These are phyloP conservation scores for Brachionus calyciflorus DNA, from an alignment of 1,140 invertebrate species.

Conservation along the genomic window DNA sequence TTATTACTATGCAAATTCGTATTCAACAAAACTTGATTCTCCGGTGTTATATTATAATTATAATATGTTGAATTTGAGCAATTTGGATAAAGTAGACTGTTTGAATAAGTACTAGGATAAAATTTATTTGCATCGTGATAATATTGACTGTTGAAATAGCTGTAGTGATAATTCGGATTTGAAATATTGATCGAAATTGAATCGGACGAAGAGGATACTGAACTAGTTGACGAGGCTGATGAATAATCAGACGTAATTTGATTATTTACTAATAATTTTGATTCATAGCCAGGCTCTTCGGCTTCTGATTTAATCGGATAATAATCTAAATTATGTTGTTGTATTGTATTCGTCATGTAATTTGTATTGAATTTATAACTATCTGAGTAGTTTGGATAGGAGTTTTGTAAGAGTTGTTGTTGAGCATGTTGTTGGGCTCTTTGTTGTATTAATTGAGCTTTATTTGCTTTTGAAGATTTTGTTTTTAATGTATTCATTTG, in stretches of 20 bases:
- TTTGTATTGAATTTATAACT: slow-evolving; percentile 1
- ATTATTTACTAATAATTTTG: neutral
- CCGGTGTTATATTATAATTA: neutral
- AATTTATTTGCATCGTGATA: slow-evolving; percentile 19
- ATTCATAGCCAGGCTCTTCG: slow-evolving; percentile 1
- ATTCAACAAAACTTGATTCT: slow-evolving; percentile 17
- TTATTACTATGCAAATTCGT: slow-evolving; percentile 22
- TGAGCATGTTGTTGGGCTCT: slow-evolving; percentile 28
- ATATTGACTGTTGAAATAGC: slow-evolving; percentile 6
- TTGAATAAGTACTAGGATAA: slow-evolving; percentile 27
- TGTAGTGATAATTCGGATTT: slow-evolving; percentile 26
- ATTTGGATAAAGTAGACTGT: slow-evolving; percentile 19
- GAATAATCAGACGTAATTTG: slow-evolving; percentile 20
- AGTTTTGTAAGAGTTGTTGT: slow-evolving; percentile 12
- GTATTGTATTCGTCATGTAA: neutral
- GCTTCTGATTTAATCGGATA: slow-evolving; percentile 9
- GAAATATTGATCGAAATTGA: slow-evolving; percentile 28
- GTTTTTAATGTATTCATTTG: neutral
- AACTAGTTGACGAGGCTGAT: neutral
- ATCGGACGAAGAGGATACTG: neutral
- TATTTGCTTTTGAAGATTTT: slow-evolving; percentile 9
- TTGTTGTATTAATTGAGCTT: slow-evolving; percentile 35
- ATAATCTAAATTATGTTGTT: neutral
- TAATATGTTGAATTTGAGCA: slow-evolving; percentile 9
- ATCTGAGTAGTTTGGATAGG: neutral